Conservation (phyloP, 1,140 invertebrate genomes). For the Caenorhabditis tropicalis region DNA sequence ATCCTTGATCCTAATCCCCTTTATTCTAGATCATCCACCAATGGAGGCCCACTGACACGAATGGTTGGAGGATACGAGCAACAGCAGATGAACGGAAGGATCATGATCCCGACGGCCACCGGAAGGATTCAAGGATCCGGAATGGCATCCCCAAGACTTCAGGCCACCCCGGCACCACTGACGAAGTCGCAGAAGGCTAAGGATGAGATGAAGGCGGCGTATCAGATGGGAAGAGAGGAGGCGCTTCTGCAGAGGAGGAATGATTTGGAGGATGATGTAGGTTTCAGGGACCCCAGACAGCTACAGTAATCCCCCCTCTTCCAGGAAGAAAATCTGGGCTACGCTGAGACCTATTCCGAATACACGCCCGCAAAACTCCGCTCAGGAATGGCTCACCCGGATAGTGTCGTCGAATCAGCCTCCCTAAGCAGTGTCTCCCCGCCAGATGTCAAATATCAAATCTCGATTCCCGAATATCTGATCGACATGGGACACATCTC, state of each 20-base stretch:
- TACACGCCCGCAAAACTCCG: slow-evolving; percentile 97
- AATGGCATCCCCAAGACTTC: background rate
- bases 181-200: slow-evolving; percentile 49
- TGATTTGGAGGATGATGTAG: slow-evolving; percentile 24
- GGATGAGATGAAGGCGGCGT: slow-evolving; percentile 49
- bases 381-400: slow-evolving; percentile 92
- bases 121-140: background rate
- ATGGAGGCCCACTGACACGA: background rate
- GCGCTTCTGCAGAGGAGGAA: slow-evolving; percentile 23
- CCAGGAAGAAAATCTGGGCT: slow-evolving; percentile 91
- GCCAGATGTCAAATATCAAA: slow-evolving; percentile 88
- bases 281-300: background rate
- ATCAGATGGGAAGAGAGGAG: slow-evolving; percentile 40
- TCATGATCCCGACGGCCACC: background rate
- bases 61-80: background rate
- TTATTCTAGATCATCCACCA: background rate
- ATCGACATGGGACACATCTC: slow-evolving; percentile 87
- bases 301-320: background rate
- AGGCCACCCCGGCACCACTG: background rate
- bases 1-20: background rate
- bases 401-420: slow-evolving; percentile 98
- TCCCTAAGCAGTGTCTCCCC: slow-evolving; percentile 94
- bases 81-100: background rate
- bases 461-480: slow-evolving; percentile 82
- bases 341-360: slow-evolving; percentile 95